These are phyloP conservation scores for Hoplodrina ambigua DNA, from an alignment of 2,888 invertebrate species.

Conservation along the genomic window DNA sequence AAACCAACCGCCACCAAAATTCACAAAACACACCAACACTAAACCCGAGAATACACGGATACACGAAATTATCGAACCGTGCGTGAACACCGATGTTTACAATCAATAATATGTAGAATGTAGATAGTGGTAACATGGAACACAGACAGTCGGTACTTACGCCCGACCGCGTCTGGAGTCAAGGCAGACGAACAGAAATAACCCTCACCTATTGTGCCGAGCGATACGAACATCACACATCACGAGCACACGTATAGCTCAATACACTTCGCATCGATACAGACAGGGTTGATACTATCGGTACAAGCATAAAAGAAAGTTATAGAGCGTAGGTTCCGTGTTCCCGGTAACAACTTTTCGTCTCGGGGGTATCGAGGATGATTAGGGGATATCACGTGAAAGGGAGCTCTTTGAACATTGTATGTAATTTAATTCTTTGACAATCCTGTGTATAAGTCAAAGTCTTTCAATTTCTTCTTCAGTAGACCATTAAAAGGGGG, in stretches of 20 bases:
- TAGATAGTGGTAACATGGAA: conserved; percentile 59
- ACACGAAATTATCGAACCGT: conserved; percentile 52
- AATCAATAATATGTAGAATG: conserved; percentile 63
- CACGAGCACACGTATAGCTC: conserved; percentile 68
- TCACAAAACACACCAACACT: conserved; percentile 32
- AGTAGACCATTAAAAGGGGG: no score
- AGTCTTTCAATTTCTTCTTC: no score
- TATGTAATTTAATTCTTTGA: conserved; percentile 10
- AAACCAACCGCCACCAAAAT: conserved; percentile 27
- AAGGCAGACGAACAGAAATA: conserved; percentile 83
- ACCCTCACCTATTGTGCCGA: conserved; percentile 84
- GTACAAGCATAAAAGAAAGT: conserved; percentile 35
- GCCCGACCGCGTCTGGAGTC: conserved; percentile 72
- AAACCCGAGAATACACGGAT: conserved; percentile 29
- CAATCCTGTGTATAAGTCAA: conserved; percentile 8
- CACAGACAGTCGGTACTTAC: conserved; percentile 53
- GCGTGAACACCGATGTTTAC: conserved; percentile 57
- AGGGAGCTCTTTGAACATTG: conserved; percentile 28
- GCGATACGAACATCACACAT: conserved; percentile 76
- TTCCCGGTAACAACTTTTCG: conserved; percentile 47
- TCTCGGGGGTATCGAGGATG: conserved; percentile 25
- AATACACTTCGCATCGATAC: conserved; percentile 62
- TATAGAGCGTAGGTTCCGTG: conserved; percentile 44
- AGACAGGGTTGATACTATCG: conserved; percentile 53
- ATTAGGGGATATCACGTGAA: conserved; percentile 38